These are phyloP conservation scores for Anser brachyrhynchus DNA, from an alignment of 2,113 vertebrate species.

Conservation along the genomic window DNA sequence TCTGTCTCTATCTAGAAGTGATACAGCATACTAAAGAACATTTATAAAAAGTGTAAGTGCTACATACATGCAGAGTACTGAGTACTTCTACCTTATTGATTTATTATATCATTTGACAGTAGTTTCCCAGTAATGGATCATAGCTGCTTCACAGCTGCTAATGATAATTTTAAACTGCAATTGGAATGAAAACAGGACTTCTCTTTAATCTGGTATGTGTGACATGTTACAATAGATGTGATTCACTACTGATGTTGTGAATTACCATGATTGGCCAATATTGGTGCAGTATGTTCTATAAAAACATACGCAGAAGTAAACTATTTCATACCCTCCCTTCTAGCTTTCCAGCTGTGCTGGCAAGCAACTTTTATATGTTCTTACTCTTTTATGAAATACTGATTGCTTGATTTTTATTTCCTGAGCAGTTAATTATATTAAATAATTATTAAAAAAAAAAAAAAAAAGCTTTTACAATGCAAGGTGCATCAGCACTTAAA, in stretches of 20 bases:
- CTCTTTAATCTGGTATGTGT: not conserved
- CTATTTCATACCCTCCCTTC: not conserved
- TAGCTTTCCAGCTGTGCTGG: not conserved
- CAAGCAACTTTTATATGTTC: not conserved
- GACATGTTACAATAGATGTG: not conserved
- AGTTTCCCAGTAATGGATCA: slow-evolving; percentile 1
- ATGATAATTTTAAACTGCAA: not conserved
- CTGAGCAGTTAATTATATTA: not conserved
- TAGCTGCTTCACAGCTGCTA: not conserved
- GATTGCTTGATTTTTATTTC: slow-evolving; percentile 1
- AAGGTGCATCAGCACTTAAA: not conserved
- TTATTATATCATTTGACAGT: not conserved
- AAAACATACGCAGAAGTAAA: not conserved
- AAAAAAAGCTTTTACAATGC: not conserved
- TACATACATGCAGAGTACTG: not conserved
- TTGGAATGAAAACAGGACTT: not conserved
- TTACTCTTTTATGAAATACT: not conserved
- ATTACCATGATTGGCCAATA: not conserved
- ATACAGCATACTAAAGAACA: not conserved
- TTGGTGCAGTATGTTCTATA: not conserved
- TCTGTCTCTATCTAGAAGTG: not conserved
- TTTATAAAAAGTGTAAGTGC: not conserved
- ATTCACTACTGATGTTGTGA: not conserved
- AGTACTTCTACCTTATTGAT: not conserved
- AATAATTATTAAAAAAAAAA: not conserved